Conservation (phyloP, 1,140 invertebrate species). For the Achroia grisella region DNA sequence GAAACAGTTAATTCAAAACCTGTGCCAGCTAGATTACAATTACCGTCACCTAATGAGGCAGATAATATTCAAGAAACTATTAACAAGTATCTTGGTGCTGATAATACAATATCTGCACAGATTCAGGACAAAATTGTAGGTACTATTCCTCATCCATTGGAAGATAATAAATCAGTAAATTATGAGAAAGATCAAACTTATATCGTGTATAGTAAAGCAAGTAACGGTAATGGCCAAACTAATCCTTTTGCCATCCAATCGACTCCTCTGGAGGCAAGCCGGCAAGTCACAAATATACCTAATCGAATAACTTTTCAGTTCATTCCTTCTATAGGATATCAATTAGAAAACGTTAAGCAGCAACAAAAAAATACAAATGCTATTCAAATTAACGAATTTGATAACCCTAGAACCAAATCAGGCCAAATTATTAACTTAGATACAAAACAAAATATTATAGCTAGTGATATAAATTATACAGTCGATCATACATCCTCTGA, state of each 20-base stretch:
- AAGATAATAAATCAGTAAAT: conserved; percentile 49
- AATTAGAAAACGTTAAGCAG: conserved; percentile 44
- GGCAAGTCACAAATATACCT: conserved; percentile 20
- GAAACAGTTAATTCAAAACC: conserved; percentile 40
- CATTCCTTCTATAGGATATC: conserved; percentile 48
- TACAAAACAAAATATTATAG: conserved; percentile 18
- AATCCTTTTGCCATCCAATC: conserved; percentile 7
- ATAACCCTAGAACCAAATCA: conserved; percentile 21
- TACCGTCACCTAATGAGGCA: conserved; percentile 15
- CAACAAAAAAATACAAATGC: conserved; percentile 39
- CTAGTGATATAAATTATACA: conserved; percentile 32
- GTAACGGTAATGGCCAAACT: conserved; percentile 10
- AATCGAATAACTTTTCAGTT: conserved; percentile 37
- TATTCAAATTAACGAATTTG: conserved; percentile 40
- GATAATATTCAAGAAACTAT: conserved; percentile 24
- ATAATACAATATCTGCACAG: conserved; percentile 50
- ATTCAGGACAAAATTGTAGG: conserved; percentile 54
- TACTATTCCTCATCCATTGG: conserved; percentile 47
- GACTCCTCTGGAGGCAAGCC: conserved; percentile 15
- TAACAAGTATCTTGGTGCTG: conserved; percentile 26
- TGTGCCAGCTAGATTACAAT: conserved; percentile 24
- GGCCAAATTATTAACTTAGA: conserved; percentile 13
- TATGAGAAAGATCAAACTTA: conserved; percentile 62
- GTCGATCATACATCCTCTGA: conserved; percentile 25
- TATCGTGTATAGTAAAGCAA: conserved; percentile 44